Evolutionary conservation across 2,888 invertebrate genomes (phyloP), one percentile per base, ranked within the genome.

Genomic region (Sesia apiformis): DNA sequence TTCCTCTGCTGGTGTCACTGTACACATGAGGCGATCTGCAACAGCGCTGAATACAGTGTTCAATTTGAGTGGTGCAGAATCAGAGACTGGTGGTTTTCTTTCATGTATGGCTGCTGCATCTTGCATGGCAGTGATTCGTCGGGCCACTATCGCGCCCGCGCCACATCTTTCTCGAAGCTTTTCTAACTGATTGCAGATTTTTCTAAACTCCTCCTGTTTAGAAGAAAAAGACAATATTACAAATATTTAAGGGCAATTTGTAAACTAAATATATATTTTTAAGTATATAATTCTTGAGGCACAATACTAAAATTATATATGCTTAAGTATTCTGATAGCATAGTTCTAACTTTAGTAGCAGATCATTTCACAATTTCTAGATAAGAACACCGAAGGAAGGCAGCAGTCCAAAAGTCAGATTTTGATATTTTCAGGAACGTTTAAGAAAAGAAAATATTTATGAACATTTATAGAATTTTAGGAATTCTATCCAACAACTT

Each of bases 41-140:
- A 90, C 89, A 1, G 89, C 90, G 55, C 90, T 90, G 66, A 91
- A 87, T 3, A 90, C 90, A 40, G 87, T 90, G 67, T 91, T 90
- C 0, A 90, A 81, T 70, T 90, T 89, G 0, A 86, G 68, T 0
- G 84, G 91, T 6, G 84, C 88, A 51, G 84, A 85, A 56, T 85
- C 91, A 49, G 86, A 83, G 0, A 88, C 72, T n/a, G 90, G 78
- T 2, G 91, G 90, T 62, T 84, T 88, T 41, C 79, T 69, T 23
- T 93, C 93, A 52, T 91, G 90, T 5, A 90, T 76, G 40, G 90
- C 90, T 0, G 94, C 93, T 0, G 95, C 95, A 57, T 95, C 95
- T 67, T 95, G 94, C 96, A 96, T 96, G 4, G 95, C 94, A 0
- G 91, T 90, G 60, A 96, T 94, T 68, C 94, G 94, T 55, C 93